A percentile compares a stretch with the other conserved stretches of the same genome.
These are phyloP conservation scores for Drosophila miranda DNA, from an alignment of 1,140 invertebrate genomes.

Conservation along the genomic window DNA sequence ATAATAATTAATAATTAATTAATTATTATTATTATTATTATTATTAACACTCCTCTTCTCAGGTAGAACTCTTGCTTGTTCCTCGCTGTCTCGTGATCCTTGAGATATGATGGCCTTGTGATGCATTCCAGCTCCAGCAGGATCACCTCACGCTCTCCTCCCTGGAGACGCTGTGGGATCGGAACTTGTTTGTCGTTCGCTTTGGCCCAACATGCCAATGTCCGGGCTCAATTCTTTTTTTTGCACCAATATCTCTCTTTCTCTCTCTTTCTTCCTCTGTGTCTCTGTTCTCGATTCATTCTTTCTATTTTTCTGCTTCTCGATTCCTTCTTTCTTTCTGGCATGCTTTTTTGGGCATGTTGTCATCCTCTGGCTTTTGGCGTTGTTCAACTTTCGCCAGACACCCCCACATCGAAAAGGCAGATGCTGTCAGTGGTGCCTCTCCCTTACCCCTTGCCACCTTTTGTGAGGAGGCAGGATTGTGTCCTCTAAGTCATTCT, in stretches of 20 bases:
- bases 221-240: constrained; percentile 12
- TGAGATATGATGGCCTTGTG: no score
- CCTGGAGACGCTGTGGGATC: not conserved
- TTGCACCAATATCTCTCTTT: not conserved
- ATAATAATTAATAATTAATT: no score
- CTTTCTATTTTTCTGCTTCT: not conserved
- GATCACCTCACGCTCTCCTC: constrained; percentile 1
- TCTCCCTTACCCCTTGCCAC: constrained; percentile 6
- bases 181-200: constrained; percentile 40
- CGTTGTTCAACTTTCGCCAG: constrained; percentile 56
- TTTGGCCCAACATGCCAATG: constrained; percentile 42
- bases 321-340: constrained; percentile 12
- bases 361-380: constrained; percentile 66
- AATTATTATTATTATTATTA: no score
- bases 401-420: constrained; percentile 51
- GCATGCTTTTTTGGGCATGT: constrained; percentile 18
- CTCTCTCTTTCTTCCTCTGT: no score
- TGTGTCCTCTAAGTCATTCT: constrained; percentile 50
- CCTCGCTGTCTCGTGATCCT: no score
- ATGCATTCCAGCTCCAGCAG: no score
- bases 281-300: not conserved
- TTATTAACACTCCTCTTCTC: no score
- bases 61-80: no score
- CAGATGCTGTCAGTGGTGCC: constrained; percentile 35
- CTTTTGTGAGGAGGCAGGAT: no score